Conservation (phyloP, 1,140 invertebrate species). For the Gryllus bimaculatus region DNA sequence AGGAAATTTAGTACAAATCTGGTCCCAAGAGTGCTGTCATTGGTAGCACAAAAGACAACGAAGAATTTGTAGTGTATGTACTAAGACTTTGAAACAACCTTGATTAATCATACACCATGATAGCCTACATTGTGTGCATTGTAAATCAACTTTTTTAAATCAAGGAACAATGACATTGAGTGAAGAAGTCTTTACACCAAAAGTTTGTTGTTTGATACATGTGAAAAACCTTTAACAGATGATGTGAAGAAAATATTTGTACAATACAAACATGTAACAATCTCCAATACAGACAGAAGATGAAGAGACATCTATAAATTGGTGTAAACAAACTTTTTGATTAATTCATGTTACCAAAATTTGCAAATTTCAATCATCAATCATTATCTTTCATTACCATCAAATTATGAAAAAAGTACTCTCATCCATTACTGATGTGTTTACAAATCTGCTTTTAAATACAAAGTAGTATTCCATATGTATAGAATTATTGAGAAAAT, state of each 20-base stretch:
- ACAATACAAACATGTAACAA: neutral
- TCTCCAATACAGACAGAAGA: neutral
- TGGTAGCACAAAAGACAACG: neutral
- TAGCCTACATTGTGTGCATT: neutral
- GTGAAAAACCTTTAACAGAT: neutral
- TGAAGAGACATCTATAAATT: neutral
- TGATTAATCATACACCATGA: neutral
- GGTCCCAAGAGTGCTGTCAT: neutral
- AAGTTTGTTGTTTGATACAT: neutral
- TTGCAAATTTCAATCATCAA: neutral
- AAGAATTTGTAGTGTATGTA: neutral
- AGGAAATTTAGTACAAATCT: slow-evolving; percentile 5
- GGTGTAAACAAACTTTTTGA: neutral
- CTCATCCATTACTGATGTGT: neutral
- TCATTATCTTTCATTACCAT: too few relatives aligned
- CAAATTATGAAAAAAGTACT: neutral
- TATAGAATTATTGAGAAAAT: neutral
- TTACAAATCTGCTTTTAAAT: neutral
- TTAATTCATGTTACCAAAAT: neutral
- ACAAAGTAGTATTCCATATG: neutral
- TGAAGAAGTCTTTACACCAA: neutral
- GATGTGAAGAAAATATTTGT: neutral
- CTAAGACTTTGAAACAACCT: neutral
- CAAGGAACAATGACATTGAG: neutral
- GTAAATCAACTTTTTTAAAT: neutral